Percentiles rank a stretch among this genome's conserved stretches.
These are phyloP conservation scores for Agrilus planipennis DNA, from an alignment of 1,140 invertebrate species.

Conservation along the genomic window DNA sequence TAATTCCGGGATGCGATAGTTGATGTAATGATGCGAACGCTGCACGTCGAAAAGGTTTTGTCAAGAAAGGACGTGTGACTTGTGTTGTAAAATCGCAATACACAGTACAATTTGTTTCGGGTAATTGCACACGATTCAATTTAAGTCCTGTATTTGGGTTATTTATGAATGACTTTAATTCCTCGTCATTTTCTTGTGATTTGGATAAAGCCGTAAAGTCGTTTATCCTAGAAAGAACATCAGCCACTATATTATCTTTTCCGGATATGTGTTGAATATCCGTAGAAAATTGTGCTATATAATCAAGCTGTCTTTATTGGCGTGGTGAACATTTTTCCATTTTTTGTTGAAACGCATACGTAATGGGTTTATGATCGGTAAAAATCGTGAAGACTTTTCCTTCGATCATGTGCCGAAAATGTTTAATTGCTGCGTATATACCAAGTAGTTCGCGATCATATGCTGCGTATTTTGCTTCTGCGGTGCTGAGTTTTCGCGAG, in stretches of 20 bases:
- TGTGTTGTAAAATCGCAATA: too few relatives aligned
- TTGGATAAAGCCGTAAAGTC: neutral
- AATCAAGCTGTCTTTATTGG: constrained; percentile 23
- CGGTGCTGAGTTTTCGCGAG: constrained; percentile 22
- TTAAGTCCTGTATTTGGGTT: too few relatives aligned
- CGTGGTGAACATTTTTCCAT: constrained; percentile 12
- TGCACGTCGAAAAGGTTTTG: neutral
- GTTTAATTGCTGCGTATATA: constrained; percentile 22
- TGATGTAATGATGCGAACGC: neutral
- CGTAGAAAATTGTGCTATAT: constrained; percentile 27
- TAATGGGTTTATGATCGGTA: constrained; percentile 32
- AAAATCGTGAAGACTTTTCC: constrained; percentile 21
- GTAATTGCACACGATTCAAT: too few relatives aligned
- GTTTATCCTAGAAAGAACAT: constrained; percentile 21
- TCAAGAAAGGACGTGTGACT: too few relatives aligned
- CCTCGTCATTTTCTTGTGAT: too few relatives aligned
- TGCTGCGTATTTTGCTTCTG: constrained; percentile 23
- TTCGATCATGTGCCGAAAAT: constrained; percentile 27
- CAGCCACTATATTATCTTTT: constrained; percentile 22
- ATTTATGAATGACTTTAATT: too few relatives aligned
- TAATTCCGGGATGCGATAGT: neutral
- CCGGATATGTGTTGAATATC: constrained; percentile 29
- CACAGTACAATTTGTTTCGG: too few relatives aligned
- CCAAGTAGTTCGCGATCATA: constrained; percentile 34
- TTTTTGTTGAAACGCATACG: constrained; percentile 16